phyloP scores from a whole-genome alignment of 2,888 invertebrate genomes.

The Corythucha ciliata region DNA sequence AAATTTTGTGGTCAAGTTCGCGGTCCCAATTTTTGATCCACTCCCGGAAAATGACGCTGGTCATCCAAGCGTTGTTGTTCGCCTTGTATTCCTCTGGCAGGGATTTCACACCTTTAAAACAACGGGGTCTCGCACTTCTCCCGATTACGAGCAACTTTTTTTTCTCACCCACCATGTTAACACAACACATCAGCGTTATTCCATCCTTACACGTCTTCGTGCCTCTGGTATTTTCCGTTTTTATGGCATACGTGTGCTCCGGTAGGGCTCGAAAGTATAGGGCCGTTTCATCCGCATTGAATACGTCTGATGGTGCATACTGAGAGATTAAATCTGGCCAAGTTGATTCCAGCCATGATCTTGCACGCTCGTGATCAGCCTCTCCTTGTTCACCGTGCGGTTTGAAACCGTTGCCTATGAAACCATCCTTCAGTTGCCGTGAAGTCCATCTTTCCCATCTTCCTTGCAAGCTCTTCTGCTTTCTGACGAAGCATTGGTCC shows the following conservation, averaged over 20 bases:
- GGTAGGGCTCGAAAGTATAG: neutral
- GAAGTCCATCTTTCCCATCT: slow-evolving; percentile 32
- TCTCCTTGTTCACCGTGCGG: slow-evolving; percentile 13
- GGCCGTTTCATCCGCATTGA: neutral
- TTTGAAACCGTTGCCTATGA: slow-evolving; percentile 33
- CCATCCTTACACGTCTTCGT: slow-evolving; percentile 1
- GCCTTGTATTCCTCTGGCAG: neutral
- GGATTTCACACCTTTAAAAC: slow-evolving; percentile 34
- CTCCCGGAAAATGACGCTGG: too few species aligned
- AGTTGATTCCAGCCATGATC: neutral
- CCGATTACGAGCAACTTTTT: slow-evolving; percentile 39
- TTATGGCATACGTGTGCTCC: neutral
- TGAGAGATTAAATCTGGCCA: too few species aligned
- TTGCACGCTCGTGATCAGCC: neutral
- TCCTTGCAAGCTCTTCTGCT: slow-evolving; percentile 2
- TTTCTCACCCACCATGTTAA: slow-evolving; percentile 38
- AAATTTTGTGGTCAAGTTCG: too few species aligned
- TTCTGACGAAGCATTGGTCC: slow-evolving; percentile 7
- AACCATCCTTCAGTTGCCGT: slow-evolving; percentile 35
- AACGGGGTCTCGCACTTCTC: slow-evolving; percentile 38
- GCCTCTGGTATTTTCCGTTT: slow-evolving; percentile 2
- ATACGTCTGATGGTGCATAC: too few species aligned
- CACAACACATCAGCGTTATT: neutral
- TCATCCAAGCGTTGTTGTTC: neutral
- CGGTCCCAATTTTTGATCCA: too few species aligned